phyloP scores from a whole-genome alignment of 2,797 vertebrate species.

The Enteromius unitaeniatus region DNA sequence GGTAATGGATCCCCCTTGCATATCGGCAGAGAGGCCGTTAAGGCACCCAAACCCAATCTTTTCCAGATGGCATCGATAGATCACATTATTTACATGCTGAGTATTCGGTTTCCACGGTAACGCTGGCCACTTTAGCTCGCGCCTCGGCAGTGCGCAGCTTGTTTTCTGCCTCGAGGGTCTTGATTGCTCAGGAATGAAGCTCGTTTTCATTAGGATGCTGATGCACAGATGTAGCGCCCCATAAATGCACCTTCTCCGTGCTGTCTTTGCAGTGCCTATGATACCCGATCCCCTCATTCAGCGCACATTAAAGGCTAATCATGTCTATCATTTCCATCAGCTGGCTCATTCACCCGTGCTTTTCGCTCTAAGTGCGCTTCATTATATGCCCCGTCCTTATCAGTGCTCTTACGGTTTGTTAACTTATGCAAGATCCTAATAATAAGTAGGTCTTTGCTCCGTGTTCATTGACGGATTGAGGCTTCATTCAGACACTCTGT shows the following conservation, averaged over 20 bases:
- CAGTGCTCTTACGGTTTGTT: conserved; percentile 69
- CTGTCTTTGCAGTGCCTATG: conserved; percentile 64
- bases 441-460: conserved; percentile 69
- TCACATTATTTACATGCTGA: conserved; percentile 88
- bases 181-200: conserved; percentile 73
- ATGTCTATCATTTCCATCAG: conserved; percentile 76
- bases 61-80: conserved; percentile 95
- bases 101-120: conserved; percentile 86
- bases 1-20: conserved; percentile 77
- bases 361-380: conserved; percentile 66
- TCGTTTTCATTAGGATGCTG: conserved; percentile 64
- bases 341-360: conserved; percentile 70
- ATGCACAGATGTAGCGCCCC: conserved; percentile 75
- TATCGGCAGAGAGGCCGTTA: conserved; percentile 60
- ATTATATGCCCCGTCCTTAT: conserved; percentile 67
- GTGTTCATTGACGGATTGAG: conserved; percentile 48
- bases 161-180: conserved; percentile 52
- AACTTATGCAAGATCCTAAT: conserved; percentile 69
- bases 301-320: conserved; percentile 72
- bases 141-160: conserved; percentile 59
- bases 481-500: not conserved
- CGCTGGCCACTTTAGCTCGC: conserved; percentile 74
- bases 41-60: conserved; percentile 83
- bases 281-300: conserved; percentile 69
- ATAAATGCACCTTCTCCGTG: conserved; percentile 63